Percentiles rank a stretch among this genome's conserved stretches.
Evolutionary conservation across 2,797 vertebrate species (phyloP).

Genomic region (Nasua narica): DNA sequence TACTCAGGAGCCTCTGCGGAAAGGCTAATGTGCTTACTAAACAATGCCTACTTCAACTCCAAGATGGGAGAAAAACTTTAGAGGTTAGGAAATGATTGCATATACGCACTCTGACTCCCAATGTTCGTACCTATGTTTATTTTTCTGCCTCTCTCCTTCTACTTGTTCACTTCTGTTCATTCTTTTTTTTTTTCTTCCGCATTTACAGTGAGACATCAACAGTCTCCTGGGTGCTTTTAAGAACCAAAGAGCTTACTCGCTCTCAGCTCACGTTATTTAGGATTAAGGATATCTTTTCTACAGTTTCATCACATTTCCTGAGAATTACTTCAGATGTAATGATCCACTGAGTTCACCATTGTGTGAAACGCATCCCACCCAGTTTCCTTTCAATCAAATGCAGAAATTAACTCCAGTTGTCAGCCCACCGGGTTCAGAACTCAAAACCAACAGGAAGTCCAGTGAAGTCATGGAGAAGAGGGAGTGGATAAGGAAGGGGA

Average conservation of each 20-base stretch:
- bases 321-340: constrained; percentile 17
- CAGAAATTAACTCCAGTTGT: constrained; percentile 23
- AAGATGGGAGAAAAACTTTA: background rate
- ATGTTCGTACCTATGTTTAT: background rate
- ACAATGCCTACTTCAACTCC: background rate
- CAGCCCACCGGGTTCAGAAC: background rate
- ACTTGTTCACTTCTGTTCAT: background rate
- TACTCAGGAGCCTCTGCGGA: background rate
- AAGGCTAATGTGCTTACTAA: background rate
- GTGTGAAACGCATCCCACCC: background rate
- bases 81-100: background rate
- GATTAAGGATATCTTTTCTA: background rate
- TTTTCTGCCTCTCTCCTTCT: background rate
- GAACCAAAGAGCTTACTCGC: background rate
- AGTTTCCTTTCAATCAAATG: constrained; percentile 24
- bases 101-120: background rate
- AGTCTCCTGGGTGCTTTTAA: background rate
- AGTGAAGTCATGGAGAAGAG: background rate
- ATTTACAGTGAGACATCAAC: background rate
- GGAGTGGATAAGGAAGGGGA: constrained; percentile 4
- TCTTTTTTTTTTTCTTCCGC: background rate
- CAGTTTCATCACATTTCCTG: constrained; percentile 34
- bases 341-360: background rate
- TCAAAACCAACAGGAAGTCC: constrained; percentile 61
- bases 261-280: background rate